Evolutionary conservation across 2,113 vertebrate species (phyloP), one percentile per base, ranked within the genome.

Genomic region (Brevimyrus niger): DNA sequence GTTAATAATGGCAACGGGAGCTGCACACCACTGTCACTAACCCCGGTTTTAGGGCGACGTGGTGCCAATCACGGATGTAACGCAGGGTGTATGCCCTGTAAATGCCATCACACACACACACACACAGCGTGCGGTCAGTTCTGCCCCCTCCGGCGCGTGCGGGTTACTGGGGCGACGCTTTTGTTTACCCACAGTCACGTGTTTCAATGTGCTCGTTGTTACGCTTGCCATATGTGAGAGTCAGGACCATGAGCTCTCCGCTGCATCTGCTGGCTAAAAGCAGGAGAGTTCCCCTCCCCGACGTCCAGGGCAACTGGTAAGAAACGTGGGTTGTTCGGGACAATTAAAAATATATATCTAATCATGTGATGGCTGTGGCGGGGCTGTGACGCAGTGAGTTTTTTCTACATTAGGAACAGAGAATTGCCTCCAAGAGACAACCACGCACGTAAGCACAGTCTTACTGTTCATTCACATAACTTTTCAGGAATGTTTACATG

Each of bases 251-350:
- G 96, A 95, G 94, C 87, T 95, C 95, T 15, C 95, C 95, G 31
- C 86, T 96, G 47, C 94, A 95, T 4, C 93, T 93, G 88, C 91
- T 96, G 91, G 95, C 93, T 90, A 96, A 96, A 90, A 92, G 88
- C 9, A 95, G 89, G 58, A 93, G 93, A 88, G 11, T 87, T 65
- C 93, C 95, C 0, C 92, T 96, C 19, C 93, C 93, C 2, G 91
- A 51, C 13, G 21, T 90, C 27, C 42, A 89, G 31, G 47, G 58
- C 27, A 10, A 46, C 7, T 84, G 94, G 95, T 95, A 88, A 87
- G 93, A 73, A 23, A 42, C 13, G 31, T 80, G 10, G 73, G 4
- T 80, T 4, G 69, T 76, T 76, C 17, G 0, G 35, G 5, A 6
- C 4, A 17, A 42, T 80, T 76, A 35, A 17, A 73, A 35, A 35